Evolutionary conservation across 2,113 vertebrate genomes (phyloP).

Genomic region (Piaya cayana): DNA sequence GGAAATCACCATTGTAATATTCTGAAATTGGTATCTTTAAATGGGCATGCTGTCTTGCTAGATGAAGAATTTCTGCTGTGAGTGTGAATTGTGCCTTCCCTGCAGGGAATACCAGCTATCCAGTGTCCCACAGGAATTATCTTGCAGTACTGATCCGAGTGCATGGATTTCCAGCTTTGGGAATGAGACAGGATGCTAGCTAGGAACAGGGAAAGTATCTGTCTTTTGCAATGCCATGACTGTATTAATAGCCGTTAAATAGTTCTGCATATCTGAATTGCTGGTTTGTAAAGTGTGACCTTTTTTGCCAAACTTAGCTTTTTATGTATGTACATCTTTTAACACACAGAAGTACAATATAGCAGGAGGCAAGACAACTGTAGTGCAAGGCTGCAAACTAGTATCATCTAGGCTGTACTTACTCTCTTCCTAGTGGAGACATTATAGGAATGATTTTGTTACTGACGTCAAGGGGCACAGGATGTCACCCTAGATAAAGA

Average conservation of each 20-base stretch:
- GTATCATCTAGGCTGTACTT: not conserved
- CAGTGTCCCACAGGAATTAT: not conserved
- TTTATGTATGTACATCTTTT: not conserved
- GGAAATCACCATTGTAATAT: not conserved
- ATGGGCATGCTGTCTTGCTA: not conserved
- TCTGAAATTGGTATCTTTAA: not conserved
- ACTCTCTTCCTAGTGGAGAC: not conserved
- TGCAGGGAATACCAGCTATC: not conserved
- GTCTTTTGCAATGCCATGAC: not conserved
- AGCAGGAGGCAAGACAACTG: not conserved
- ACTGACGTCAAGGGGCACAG: constrained; percentile 24
- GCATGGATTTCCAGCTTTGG: not conserved
- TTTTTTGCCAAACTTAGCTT: not conserved
- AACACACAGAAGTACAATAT: not conserved
- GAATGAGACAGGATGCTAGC: not conserved
- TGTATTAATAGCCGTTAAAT: not conserved
- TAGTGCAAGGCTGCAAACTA: not conserved
- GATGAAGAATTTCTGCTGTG: not conserved
- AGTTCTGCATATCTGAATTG: not conserved
- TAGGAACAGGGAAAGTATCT: not conserved
- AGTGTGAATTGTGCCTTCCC: not conserved
- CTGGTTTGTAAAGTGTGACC: not conserved
- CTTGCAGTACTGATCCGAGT: not conserved
- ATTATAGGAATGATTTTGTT: not conserved
- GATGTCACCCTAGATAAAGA: constrained; percentile 37